These are phyloP conservation scores for Pagrus major DNA, from an alignment of 2,113 vertebrate genomes.

Conservation along the genomic window DNA sequence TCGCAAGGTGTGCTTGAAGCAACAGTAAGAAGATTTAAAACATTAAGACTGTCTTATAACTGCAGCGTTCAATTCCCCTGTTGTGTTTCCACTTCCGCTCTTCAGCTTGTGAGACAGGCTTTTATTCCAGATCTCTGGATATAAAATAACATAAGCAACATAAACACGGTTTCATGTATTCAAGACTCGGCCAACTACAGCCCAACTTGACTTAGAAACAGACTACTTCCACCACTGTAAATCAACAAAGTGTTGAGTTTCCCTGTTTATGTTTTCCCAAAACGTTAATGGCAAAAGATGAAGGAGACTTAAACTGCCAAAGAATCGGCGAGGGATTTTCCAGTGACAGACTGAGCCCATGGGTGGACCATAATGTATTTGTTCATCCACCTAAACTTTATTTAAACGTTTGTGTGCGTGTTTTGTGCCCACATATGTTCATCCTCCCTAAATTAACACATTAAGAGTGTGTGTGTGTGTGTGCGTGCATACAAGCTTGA, in stretches of 20 bases:
- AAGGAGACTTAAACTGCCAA: not conserved
- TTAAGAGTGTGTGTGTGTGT: not conserved
- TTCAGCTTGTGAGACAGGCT: not conserved
- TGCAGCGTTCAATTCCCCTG: not conserved
- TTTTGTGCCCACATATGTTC: slow-evolving; percentile 11
- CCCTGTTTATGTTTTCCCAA: not conserved
- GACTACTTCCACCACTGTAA: not conserved
- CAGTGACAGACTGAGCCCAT: slow-evolving; percentile 1
- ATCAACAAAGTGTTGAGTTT: slow-evolving; percentile 11
- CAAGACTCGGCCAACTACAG: not conserved
- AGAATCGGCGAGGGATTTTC: not conserved
- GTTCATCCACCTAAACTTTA: slow-evolving; percentile 8
- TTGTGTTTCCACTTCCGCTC: not conserved
- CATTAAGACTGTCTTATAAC: not conserved
- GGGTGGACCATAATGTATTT: not conserved
- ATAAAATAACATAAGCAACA: not conserved
- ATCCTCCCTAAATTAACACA: not conserved
- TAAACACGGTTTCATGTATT: not conserved
- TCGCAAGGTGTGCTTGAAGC: too few relatives aligned
- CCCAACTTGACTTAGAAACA: not conserved
- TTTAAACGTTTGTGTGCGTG: not conserved
- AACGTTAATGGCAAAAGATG: slow-evolving; percentile 14
- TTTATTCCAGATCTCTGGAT: not conserved
- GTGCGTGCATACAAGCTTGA: slow-evolving; percentile 8
- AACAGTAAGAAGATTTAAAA: too few relatives aligned